Base-by-base conservation (phyloP, 2,113 vertebrate genomes). In the Python bivittatus region DNA sequence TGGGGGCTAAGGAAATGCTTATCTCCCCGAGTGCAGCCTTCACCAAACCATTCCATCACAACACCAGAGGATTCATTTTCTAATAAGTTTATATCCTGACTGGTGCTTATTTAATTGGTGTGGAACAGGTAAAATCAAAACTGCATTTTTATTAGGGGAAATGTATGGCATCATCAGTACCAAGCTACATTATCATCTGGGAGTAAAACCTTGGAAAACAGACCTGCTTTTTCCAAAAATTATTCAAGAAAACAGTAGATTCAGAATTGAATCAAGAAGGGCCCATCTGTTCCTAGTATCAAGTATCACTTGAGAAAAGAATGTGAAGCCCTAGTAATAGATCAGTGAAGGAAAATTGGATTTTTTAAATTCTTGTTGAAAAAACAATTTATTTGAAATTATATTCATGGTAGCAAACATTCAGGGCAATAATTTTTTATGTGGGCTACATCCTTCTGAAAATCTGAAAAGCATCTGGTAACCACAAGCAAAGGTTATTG, bases 321-420 rank as follows among this genome's bases (percentile, higher is more conserved):
- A 52, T 42, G 44, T 9, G 4, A 15, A 22, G 22, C 25, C 56
- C 38, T 89, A 56, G 17, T 56, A 44, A 38, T 6, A 61, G 42
- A 33, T 68, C 58, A 86, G 60, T 64, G 25, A 42, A 86, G 33
- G 33, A 89, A 86, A 90, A 29, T 0, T 61, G 6, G 44, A 68
- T n/a, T 79, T 56, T 68, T 64, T 25, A n/a, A 3, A 20, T 64
- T 42, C 22, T 20, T 83, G 29, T 52, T 93, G 38, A 54, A 58
- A 56, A 92, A 72, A 72, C 53, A 83, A 86, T 86, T 86, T 60
- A 42, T 92, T 58, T 90, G 92, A 90, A 72, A n/a, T 86, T 93
- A 42, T 79, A 85, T 88, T 57, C 56, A 58, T 90, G 64, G 42
- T 53, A 33, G 61, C 12, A 58, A 87, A 93, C 68, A 52, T 56